Evolutionary conservation across 2,888 invertebrate genomes (phyloP).

Genomic region (Hypercompe scribonia): DNA sequence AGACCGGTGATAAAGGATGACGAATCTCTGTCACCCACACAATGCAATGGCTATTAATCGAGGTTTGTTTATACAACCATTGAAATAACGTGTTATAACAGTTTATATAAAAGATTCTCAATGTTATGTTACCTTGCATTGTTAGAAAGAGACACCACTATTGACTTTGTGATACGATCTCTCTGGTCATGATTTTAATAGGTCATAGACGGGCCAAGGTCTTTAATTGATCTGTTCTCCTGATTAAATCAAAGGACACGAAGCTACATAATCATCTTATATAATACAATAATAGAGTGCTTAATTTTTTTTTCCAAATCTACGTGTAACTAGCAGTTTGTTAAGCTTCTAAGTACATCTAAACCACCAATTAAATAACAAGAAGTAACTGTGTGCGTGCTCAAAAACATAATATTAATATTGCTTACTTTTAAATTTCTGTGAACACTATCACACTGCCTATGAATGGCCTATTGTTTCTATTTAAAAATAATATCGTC

Average conservation of each 20-base stretch:
- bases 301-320: slow-evolving; percentile 11
- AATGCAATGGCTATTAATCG: slow-evolving; percentile 30
- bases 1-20: slow-evolving; percentile 24
- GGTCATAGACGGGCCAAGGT: slow-evolving; percentile 15
- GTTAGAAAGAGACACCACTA: slow-evolving; percentile 7
- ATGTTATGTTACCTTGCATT: slow-evolving; percentile 10
- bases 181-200: background rate
- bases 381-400: slow-evolving; percentile 9
- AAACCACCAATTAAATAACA: background rate
- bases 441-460: slow-evolving; percentile 9
- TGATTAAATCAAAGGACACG: slow-evolving; percentile 19
- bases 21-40: slow-evolving; percentile 50
- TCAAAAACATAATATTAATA: slow-evolving; percentile 13
- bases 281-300: background rate
- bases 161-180: background rate
- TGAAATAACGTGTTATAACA: slow-evolving; percentile 23
- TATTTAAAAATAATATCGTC: slow-evolving; percentile 12
- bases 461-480: slow-evolving; percentile 16
- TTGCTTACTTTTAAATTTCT: slow-evolving; percentile 18
- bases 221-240: background rate
- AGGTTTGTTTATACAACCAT: slow-evolving; percentile 34
- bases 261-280: slow-evolving; percentile 8
- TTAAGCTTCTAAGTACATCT: background rate
- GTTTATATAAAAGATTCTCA: slow-evolving; percentile 22
- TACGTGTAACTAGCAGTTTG: background rate